These are phyloP conservation scores for Corythornis vintsioides DNA, from an alignment of 2,113 vertebrate species.

Conservation along the genomic window DNA sequence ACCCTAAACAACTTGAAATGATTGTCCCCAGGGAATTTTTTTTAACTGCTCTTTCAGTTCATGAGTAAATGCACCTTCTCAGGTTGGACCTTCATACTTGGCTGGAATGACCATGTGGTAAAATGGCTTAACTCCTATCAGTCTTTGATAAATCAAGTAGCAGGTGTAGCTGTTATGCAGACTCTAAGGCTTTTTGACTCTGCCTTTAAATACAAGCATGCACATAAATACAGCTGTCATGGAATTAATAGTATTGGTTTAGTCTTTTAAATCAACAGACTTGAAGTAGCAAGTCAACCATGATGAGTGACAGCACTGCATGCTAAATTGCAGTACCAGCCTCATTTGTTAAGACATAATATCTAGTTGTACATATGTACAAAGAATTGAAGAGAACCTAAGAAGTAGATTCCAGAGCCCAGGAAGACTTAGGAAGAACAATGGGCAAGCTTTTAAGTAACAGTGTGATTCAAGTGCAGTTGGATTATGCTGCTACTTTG, in stretches of 20 bases:
- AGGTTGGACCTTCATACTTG: no score
- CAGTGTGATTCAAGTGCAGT: not conserved
- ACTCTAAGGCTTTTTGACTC: not conserved
- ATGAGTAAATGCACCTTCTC: not conserved
- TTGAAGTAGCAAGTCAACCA: not conserved
- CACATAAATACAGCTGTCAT: not conserved
- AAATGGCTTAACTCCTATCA: not conserved
- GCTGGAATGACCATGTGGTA: not conserved
- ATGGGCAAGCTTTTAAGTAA: not conserved
- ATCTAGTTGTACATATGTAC: no score
- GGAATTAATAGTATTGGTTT: fast-evolving
- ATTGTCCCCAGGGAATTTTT: no score
- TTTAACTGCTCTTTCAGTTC: not conserved
- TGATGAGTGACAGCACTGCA: not conserved
- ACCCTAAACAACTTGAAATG: no score
- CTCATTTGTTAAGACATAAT: not conserved
- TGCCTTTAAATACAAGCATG: not conserved
- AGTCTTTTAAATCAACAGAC: not conserved
- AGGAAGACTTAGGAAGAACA: not conserved
- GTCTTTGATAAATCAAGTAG: not conserved
- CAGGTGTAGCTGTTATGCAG: fast-evolving
- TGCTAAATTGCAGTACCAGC: not conserved
- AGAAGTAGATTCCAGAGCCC: no score
- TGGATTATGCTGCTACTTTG: no score
- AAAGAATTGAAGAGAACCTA: not conserved